Percentiles rank a stretch among this genome's conserved stretches.
Evolutionary conservation across 2,113 vertebrate genomes (phyloP).

Genomic region (Genyomyrus donnyi): DNA sequence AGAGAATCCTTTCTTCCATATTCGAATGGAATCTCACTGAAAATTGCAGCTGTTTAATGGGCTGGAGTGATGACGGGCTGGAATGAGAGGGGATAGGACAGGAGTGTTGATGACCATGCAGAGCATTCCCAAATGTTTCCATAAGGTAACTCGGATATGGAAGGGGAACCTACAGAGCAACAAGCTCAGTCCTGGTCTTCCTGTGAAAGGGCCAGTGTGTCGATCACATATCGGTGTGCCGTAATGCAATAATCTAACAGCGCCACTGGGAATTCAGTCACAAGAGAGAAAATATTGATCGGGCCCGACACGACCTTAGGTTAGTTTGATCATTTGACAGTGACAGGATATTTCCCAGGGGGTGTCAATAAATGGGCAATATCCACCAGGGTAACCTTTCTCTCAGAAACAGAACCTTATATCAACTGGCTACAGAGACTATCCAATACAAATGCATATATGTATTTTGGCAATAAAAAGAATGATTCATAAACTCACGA

Average conservation of each 20-base stretch:
- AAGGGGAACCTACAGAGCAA: background rate
- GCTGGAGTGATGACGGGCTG: background rate
- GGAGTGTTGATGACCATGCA: background rate
- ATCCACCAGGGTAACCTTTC: background rate
- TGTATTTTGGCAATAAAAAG: background rate
- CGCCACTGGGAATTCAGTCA: background rate
- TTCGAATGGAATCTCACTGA: background rate
- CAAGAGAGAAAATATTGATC: constrained; percentile 33
- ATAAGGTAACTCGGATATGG: background rate
- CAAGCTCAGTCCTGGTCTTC: background rate
- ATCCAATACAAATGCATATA: background rate
- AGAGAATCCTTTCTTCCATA: background rate
- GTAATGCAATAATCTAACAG: constrained; percentile 22
- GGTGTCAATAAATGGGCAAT: background rate
- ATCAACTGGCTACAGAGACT: background rate
- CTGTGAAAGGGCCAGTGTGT: background rate
- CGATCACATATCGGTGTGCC: background rate
- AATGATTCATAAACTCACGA: background rate
- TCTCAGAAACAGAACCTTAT: background rate
- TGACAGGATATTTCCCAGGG: constrained; percentile 26
- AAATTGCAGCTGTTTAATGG: background rate
- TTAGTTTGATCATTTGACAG: constrained; percentile 30
- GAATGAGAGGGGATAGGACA: background rate
- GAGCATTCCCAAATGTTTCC: background rate
- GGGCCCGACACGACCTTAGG: constrained; percentile 25